Base-by-base conservation (phyloP, 2,113 vertebrate genomes). In the Urocitellus parryii region DNA sequence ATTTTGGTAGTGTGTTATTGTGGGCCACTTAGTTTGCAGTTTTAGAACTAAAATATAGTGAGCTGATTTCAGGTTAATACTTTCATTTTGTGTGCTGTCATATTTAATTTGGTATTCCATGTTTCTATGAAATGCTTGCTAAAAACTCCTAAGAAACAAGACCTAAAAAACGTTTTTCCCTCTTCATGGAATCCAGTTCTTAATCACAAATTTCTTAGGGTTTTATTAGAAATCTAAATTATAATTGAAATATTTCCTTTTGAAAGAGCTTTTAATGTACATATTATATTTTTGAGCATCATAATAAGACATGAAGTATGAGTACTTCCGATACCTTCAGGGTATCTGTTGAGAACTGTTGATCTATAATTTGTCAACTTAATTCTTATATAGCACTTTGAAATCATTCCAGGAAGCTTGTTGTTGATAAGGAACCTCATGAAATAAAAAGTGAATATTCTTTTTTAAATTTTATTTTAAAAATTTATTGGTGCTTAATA, bases 51-150 rank as follows among this genome's bases (percentile, higher is more conserved):
- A 93, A 93, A 84, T 76, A 34, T 9, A 27, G 63, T 84, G 78
- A 81, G 87, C 45, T 90, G 86, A 94, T 95, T 95, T 72, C 78
- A 90, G 90, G 74, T 61, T 81, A 86, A 56, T 89, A 13, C 67
- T 96, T 82, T 95, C 65, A 84, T 95, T 97, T 97, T 90, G 48
- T 95, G 65, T 94, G 53, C 79, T 39, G 63, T 94, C 76, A 93
- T 61, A 37, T 97, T 96, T 92, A 92, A 96, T 96, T 96, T 77
- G 56, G 82, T 65, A 70, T 58, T 94, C 74, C 74, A 91, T 95
- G 77, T 92, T 96, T 97, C 95, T 97, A 25, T 88, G 84, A 89
- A 92, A 73, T 91, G 61, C 48, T 95, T 92, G 42, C 25, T 91
- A 95, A 91, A 95, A 91, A 96, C 63, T 51, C 7, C 29, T 65